Conservation (phyloP, 1,140 invertebrate genomes). For the Pseudomyrmex concolor region DNA sequence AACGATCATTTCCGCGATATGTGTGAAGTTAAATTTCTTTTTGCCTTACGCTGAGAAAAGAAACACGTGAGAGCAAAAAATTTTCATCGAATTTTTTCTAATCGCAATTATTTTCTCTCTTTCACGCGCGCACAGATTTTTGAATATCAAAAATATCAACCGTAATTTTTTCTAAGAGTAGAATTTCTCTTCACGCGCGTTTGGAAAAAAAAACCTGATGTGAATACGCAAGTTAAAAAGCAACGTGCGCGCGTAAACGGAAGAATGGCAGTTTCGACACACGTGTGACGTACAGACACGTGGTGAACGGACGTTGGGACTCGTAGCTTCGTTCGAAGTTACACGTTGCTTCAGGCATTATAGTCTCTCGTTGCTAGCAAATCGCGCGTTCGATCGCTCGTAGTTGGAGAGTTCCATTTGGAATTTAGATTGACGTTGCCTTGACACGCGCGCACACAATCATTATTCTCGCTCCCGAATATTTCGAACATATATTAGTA, state of each 20-base stretch:
- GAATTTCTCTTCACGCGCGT: no score
- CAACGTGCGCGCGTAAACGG: not conserved
- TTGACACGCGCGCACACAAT: not conserved
- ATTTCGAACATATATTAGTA: not conserved
- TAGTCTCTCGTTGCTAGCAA: not conserved
- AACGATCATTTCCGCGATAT: not conserved
- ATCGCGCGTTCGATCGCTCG: constrained; percentile 14
- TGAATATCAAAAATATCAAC: no score
- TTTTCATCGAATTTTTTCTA: no score
- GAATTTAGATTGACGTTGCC: constrained; percentile 19
- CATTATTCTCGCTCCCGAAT: not conserved
- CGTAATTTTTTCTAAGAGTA: no score
- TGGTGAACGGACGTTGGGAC: constrained; percentile 48
- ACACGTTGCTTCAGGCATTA: not conserved
- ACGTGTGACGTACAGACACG: constrained; percentile 58
- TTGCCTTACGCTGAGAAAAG: not conserved
- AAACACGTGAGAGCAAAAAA: not conserved
- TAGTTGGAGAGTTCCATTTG: not conserved
- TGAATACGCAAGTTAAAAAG: not conserved
- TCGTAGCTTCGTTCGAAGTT: not conserved
- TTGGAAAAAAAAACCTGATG: not conserved
- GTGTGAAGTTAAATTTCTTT: not conserved
- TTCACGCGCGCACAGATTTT: no score
- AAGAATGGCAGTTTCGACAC: constrained; percentile 13
- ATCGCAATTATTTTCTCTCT: no score